Conservation (phyloP, 2,113 vertebrate species). For the Channa maculata region DNA sequence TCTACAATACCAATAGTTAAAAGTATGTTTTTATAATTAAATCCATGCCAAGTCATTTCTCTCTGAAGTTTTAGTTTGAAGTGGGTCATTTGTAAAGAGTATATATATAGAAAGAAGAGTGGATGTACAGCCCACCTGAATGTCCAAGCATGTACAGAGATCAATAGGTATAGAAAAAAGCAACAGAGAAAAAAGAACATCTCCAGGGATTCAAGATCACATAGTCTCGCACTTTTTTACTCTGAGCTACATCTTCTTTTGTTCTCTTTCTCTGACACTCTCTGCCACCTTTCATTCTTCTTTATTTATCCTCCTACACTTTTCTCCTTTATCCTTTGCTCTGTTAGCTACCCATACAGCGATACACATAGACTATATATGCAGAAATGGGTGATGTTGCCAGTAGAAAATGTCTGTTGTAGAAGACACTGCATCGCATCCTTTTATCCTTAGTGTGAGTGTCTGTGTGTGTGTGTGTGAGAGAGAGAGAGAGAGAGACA, state of each 20-base stretch:
- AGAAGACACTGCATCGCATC: neutral
- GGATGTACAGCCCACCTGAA: constrained; percentile 24
- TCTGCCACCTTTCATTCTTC: constrained; percentile 27
- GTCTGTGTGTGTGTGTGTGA: neutral
- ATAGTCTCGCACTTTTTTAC: constrained; percentile 12
- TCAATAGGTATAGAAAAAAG: constrained; percentile 12
- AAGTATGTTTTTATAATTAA: neutral
- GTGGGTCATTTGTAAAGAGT: constrained; percentile 20
- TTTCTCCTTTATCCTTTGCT: constrained; percentile 23
- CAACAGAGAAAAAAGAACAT: constrained; percentile 12
- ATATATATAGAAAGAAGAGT: neutral
- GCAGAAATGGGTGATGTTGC: constrained; percentile 4
- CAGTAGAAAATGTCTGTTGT: constrained; percentile 11
- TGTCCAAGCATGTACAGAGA: constrained; percentile 4
- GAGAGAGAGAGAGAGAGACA: too few species aligned
- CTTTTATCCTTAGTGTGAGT: neutral
- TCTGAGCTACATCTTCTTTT: constrained; percentile 21
- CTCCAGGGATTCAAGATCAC: constrained; percentile 50
- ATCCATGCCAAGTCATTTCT: neutral
- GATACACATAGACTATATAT: neutral
- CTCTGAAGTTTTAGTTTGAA: neutral
- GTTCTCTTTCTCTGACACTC: neutral
- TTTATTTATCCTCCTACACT: constrained; percentile 26
- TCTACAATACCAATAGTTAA: neutral
- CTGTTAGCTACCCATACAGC: neutral